A percentile compares a stretch with the other conserved stretches of the same genome.
Evolutionary conservation across 1,140 invertebrate species (phyloP).

Genomic region (Globodera ellingtonae): DNA sequence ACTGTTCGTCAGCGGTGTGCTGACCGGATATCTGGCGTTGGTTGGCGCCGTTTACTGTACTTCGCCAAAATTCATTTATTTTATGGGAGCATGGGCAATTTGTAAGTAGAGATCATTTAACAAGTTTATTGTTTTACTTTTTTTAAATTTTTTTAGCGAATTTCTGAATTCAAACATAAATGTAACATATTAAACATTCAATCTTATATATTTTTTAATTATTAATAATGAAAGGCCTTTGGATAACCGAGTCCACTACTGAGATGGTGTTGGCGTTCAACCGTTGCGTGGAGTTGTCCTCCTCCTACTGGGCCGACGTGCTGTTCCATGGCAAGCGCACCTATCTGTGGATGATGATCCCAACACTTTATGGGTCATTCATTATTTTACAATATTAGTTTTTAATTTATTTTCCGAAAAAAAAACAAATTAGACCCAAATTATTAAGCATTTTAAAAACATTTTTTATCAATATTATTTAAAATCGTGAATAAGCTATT

Average conservation of each 20-base stretch:
- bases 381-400: neutral
- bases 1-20: conserved; percentile 26
- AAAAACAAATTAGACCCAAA: neutral
- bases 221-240: conserved; percentile 13
- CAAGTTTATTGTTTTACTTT: neutral
- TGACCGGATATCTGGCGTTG: conserved; percentile 35
- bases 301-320: conserved; percentile 14
- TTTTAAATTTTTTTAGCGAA: too few relatives aligned
- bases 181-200: too few relatives aligned
- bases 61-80: conserved; percentile 30
- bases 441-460: neutral
- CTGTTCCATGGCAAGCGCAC: conserved; percentile 38
- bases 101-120: neutral
- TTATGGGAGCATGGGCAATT: conserved; percentile 28
- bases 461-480: neutral
- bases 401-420: neutral
- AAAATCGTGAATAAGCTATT: neutral
- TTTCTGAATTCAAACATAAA: too few relatives aligned
- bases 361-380: conserved; percentile 26
- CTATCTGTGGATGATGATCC: conserved; percentile 38
- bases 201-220: too few relatives aligned
- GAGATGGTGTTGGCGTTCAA: conserved; percentile 36
- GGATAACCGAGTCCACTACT: conserved; percentile 26
- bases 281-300: conserved; percentile 30
- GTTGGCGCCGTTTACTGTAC: conserved; percentile 37